Evolutionary conservation across 2,797 vertebrate genomes (phyloP).

Genomic region (Telmatherina bonti): DNA sequence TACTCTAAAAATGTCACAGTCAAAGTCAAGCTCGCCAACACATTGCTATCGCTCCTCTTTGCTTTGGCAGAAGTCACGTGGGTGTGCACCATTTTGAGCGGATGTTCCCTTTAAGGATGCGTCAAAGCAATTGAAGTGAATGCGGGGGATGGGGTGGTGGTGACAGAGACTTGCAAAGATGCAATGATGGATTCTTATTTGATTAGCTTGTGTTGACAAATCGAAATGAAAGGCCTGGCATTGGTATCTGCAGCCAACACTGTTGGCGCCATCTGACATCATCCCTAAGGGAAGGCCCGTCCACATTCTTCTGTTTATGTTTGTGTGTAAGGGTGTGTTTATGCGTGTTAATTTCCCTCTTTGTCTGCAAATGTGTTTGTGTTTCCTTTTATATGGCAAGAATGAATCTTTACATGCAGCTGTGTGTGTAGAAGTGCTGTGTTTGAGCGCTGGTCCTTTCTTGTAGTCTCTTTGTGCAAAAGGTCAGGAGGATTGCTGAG

Average conservation of each 20-base stretch:
- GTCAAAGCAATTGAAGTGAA: slow-evolving; percentile 72
- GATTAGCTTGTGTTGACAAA: slow-evolving; percentile 64
- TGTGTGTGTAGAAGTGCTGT: slow-evolving; percentile 44
- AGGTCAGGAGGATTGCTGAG: slow-evolving; percentile 80
- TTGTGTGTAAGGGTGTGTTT: slow-evolving; percentile 2
- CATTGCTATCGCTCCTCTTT: slow-evolving; percentile 57
- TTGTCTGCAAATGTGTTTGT: slow-evolving; percentile 20
- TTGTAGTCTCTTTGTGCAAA: slow-evolving; percentile 78
- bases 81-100: slow-evolving; percentile 70
- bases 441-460: slow-evolving; percentile 65
- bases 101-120: slow-evolving; percentile 68
- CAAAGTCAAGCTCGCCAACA: slow-evolving; percentile 72
- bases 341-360: slow-evolving; percentile 14
- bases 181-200: slow-evolving; percentile 68
- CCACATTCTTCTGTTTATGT: slow-evolving; percentile 19
- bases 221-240: slow-evolving; percentile 60
- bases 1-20: slow-evolving; percentile 62
- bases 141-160: slow-evolving; percentile 46
- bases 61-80: slow-evolving; percentile 69
- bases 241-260: slow-evolving; percentile 53
- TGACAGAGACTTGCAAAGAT: slow-evolving; percentile 61
- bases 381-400: slow-evolving; percentile 29
- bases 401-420: slow-evolving; percentile 10
- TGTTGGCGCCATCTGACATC: slow-evolving; percentile 64
- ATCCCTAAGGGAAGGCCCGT: slow-evolving; percentile 47